Conservation (phyloP, 2,113 vertebrate species). For the Chlamydotis undulata region DNA sequence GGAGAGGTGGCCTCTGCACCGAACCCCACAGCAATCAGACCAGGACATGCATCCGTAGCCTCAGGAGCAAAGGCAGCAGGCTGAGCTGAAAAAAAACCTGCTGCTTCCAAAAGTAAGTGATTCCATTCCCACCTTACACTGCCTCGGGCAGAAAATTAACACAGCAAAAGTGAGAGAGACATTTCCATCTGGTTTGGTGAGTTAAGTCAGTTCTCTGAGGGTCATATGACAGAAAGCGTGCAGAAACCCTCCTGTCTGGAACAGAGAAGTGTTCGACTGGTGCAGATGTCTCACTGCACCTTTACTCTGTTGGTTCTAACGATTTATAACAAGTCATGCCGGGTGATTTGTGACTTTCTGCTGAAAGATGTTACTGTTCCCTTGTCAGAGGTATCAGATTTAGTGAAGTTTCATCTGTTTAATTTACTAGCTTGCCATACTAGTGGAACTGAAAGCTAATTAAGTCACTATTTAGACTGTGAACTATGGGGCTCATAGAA, state of each 20-base stretch:
- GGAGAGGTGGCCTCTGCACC: neutral
- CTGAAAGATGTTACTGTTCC: conserved; percentile 13
- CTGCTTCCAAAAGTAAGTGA: neutral
- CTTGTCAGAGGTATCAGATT: neutral
- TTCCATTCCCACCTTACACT: neutral
- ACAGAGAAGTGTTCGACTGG: neutral
- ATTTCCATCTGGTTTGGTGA: neutral
- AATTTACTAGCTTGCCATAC: neutral
- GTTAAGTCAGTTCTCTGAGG: neutral
- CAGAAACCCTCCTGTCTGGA: neutral
- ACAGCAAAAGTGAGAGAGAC: neutral
- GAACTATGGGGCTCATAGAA: neutral
- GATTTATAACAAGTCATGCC: neutral
- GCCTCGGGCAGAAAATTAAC: neutral
- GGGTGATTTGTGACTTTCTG: neutral
- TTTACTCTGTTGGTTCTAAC: neutral
- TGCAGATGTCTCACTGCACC: neutral
- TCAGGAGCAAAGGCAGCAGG: neutral
- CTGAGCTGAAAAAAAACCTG: neutral
- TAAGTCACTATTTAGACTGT: neutral
- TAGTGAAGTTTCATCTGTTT: neutral
- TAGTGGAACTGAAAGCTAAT: neutral
- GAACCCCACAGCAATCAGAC: neutral
- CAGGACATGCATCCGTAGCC: neutral
- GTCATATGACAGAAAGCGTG: neutral